Conservation (phyloP, 2,113 vertebrate genomes). For the Nymphicus hollandicus region DNA sequence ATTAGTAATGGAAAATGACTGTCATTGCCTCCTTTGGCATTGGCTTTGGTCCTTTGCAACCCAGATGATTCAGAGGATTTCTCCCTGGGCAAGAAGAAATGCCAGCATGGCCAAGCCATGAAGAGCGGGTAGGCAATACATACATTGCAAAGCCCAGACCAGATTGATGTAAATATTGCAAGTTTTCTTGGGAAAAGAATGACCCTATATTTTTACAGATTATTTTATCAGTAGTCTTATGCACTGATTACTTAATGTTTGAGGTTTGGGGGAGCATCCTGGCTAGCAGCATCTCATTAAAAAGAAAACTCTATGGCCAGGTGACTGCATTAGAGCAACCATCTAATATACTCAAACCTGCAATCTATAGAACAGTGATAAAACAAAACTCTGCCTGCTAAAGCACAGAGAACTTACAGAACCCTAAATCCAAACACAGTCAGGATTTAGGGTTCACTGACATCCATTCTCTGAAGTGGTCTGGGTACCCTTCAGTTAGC, state of each 20-base stretch:
- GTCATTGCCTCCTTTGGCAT: neutral
- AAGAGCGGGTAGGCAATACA: neutral
- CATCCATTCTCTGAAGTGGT: neutral
- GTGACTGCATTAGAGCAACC: neutral
- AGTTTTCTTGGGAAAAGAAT: neutral
- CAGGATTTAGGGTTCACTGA: neutral
- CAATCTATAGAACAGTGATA: neutral
- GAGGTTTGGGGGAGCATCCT: neutral
- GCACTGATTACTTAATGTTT: neutral
- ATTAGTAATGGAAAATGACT: neutral
- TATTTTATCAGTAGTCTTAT: neutral
- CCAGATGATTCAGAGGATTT: neutral
- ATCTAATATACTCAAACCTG: neutral
- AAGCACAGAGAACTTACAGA: neutral
- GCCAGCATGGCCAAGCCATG: neutral
- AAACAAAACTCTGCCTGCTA: neutral
- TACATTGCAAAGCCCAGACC: neutral
- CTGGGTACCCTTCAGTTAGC: rapidly evolving
- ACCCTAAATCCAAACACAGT: neutral
- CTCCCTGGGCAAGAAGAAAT: neutral
- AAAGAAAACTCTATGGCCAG: neutral
- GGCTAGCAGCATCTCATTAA: neutral
- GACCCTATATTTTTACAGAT: neutral
- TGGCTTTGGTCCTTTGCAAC: neutral
- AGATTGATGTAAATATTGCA: neutral